These are phyloP conservation scores for Junonia oenone DNA, from an alignment of 2,888 invertebrate species.

Conservation along the genomic window DNA sequence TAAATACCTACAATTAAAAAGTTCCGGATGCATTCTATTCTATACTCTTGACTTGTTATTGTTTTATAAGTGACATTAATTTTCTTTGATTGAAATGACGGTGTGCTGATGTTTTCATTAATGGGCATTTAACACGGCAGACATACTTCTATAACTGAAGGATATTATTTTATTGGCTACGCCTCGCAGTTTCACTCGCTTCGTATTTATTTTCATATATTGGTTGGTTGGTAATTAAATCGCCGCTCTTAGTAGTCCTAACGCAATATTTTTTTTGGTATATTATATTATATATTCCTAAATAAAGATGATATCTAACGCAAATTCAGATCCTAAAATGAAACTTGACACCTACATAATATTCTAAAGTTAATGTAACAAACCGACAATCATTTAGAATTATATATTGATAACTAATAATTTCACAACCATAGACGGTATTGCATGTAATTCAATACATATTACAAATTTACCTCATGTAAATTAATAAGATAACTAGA, in stretches of 20 bases:
- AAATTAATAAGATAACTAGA: background rate
- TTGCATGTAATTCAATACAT: background rate
- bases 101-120: background rate
- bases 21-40: background rate
- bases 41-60: background rate
- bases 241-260: too few relatives aligned
- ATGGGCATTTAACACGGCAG: constrained; percentile 9
- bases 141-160: background rate
- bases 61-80: constrained; percentile 4
- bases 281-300: too few relatives aligned
- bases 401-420: too few relatives aligned
- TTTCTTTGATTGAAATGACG: constrained; percentile 4
- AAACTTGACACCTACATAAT: too few relatives aligned
- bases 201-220: too few relatives aligned
- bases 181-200: too few relatives aligned
- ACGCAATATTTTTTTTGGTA: too few relatives aligned
- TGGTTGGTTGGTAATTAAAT: too few relatives aligned
- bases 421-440: background rate
- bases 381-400: too few relatives aligned
- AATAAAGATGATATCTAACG: too few relatives aligned
- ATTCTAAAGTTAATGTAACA: too few relatives aligned
- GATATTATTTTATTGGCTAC: background rate
- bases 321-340: too few relatives aligned
- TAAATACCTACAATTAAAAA: background rate
- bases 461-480: background rate